Evolutionary conservation across 2,888 invertebrate genomes (phyloP), one percentile per base, ranked within the genome.

Genomic region (Cephonodes hylas): DNA sequence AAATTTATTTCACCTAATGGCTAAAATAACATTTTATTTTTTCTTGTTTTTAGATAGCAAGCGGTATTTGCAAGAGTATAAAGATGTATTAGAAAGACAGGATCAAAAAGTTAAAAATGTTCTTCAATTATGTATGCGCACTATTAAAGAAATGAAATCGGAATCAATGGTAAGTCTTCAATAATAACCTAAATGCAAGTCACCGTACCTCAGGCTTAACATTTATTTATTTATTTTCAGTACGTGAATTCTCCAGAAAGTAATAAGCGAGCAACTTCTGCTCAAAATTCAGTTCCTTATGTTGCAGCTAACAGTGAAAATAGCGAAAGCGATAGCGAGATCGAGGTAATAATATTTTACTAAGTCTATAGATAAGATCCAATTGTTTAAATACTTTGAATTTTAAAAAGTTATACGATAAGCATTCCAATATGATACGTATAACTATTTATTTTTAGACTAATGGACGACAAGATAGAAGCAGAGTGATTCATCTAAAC

Each of bases 101-200:
- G 81, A 86, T 61, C 72, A 77, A 42, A 81, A 84, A 66, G 76
- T 85, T 7, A 81, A 83, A 64, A 83, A 79, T 65, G 80, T 88
- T 3, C 65, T 88, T 3, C 74, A 83, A 10, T 56, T 84, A 57
- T 87, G 85, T 69, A 81, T 85, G 79, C 81, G 77, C 7, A 81
- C 83, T 0, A 81, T 88, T 58, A 83, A 81, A 58, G 81, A 85
- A 63, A 80, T 86, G 74, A 86, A 84, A 66, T 66, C 79, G 0
- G 78, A 76, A 2, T 63, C 75, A 13, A 61, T 77, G 73, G 85
- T 85, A 68, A 68, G 71, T 65, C 8, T 18, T 8, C 34, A 3
- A 5, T 8, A 15, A 20, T 27, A 27, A 22, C 10, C 13, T 44
- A 34, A 34, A 22, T 22, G 8, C 25, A 27, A n/a, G 2, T 27